Base-by-base conservation (phyloP, 2,888 invertebrate genomes). In the Plemyria rubiginata region DNA sequence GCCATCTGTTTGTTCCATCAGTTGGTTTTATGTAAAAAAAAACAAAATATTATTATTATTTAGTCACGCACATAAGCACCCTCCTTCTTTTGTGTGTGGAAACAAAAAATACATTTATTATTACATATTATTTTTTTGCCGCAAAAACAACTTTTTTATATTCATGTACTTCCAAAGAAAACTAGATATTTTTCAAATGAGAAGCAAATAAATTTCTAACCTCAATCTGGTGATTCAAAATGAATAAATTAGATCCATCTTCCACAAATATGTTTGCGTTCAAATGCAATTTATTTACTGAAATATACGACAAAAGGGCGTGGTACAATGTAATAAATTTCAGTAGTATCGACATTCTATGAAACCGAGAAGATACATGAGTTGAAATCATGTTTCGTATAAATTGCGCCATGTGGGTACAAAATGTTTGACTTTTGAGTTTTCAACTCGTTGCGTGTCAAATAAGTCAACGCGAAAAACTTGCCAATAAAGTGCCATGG, bases 231-330 rank as follows among this genome's bases (percentile, higher is more conserved):
- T 32, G 46, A 54, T 54, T 58, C 36, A 36, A 46, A 53, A 53
- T 36, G 46, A 51, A 60, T 59, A 60, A 59, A 60, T 64, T 57
- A 56, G 53, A 54, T 54, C 32, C 46, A 46, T 54, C 53, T 56
- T 54, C 52, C 43, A 56, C 52, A 57, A 65, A 50, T 54, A 65
- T 65, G 57, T 60, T 65, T 65, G 41, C 38, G 63, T 56, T 60
- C 54, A 49, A 53, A 52, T 56, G 56, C 29, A 48, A 60, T 65
- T 65, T 64, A 60, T 65, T 60, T 50, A 57, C 64, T 28, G 46
- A 58, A 62, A 62, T 62, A 60, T 56, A 60, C 64, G 54, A 57
- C 60, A 60, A 60, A 48, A 57, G 60, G 64, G 64, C 56, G 64
- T 60, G 49, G 28, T 57, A 28, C 45, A 43, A 48, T 32, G 64